Conservation (phyloP, 2,113 vertebrate species). For the Colaptes auratus region DNA sequence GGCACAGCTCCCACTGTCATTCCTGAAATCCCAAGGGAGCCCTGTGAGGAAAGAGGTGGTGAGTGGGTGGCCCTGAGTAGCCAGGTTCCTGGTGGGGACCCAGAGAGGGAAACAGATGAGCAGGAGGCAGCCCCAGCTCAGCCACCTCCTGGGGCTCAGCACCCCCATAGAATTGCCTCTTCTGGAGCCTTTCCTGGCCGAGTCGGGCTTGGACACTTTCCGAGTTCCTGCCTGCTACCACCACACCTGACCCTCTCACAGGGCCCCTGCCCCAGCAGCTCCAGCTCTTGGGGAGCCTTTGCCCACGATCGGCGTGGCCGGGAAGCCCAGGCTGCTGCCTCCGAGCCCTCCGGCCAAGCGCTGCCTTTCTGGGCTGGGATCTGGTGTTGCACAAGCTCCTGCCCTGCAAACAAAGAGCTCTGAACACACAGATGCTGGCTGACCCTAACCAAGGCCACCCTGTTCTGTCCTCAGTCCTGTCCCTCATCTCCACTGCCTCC, state of each 20-base stretch:
- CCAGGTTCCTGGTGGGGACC: not conserved
- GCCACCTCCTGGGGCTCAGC: not conserved
- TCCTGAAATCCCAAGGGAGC: not conserved
- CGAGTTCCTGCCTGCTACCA: no score
- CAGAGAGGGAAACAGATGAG: not conserved
- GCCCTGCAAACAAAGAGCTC: not conserved
- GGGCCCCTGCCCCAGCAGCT: no score
- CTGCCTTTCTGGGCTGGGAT: rapidly evolving
- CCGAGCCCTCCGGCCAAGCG: not conserved
- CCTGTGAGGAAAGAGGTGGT: not conserved
- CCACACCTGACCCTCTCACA: no score
- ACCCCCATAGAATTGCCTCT: not conserved
- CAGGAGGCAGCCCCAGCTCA: not conserved
- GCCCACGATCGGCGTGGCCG: no score
- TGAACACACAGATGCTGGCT: not conserved
- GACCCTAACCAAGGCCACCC: not conserved
- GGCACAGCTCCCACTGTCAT: not conserved
- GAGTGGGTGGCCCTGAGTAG: rapidly evolving
- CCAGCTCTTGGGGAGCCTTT: no score
- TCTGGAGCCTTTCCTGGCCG: no score
- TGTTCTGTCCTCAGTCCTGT: not conserved
- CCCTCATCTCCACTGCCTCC: not conserved
- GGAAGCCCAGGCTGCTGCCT: no score
- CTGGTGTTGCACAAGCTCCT: not conserved
- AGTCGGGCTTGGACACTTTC: no score